Evolutionary conservation across 1,140 invertebrate species (phyloP), one percentile per base, ranked within the genome.

Genomic region (Caenorhabditis tropicalis): DNA sequence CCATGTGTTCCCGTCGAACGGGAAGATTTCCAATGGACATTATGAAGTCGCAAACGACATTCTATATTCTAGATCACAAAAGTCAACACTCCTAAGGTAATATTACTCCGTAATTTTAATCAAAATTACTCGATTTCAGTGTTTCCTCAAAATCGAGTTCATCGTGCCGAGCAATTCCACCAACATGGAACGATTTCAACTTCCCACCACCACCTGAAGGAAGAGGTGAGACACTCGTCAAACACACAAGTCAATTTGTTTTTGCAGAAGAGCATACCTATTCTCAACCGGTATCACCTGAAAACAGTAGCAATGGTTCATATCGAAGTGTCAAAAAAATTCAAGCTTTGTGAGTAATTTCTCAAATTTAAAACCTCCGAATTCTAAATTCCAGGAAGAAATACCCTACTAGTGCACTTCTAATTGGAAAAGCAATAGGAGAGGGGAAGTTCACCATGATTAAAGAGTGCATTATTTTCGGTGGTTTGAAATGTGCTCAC

Each of bases 391-490:
- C 27, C 12, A 56, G 49, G 19, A 58, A 56, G 24, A 56, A 82
- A 16, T 56, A 53, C 6, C 51, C 70, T 36, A 49, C 48, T 70
- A 65, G 31, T 29, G 49, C 51, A 15, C 33, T 79, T 4, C 82
- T 60, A n/a, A 65, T 86, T 24, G 29, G 43, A 36, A 58, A 81
- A 46, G 74, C 74, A 7, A 60, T 86, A 39, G 85, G 85, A n/a
- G 85, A 86, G 79, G 85, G 85, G 16, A 80, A 83, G 58, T 86
- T 86, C 82, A 86, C 85, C 0, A 82, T 86, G 27, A 81, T 86
- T 19, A 58, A 58, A 1, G 85, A 84, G 27, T 81, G 82, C 43
- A 81, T 56, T 9, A 65, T 86, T 31, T 43, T 74, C 24, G 79
- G 79, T 46, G 56, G 43, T 15, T 36, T 56, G 39, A 36, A 70